phyloP scores from a whole-genome alignment of 2,113 vertebrate species.

The Sinocyclocheilus rhinocerous region DNA sequence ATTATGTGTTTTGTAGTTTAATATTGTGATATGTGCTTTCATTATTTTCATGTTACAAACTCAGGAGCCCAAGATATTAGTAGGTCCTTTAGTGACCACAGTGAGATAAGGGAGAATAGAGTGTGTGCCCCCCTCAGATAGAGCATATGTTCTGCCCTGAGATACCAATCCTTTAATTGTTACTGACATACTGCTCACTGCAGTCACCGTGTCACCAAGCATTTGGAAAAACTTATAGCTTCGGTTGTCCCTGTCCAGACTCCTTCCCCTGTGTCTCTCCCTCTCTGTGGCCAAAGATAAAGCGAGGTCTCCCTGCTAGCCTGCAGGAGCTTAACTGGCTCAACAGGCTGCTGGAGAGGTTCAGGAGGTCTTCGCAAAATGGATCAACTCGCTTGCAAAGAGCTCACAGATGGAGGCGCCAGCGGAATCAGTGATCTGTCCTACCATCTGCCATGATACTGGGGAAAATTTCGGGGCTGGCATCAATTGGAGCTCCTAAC shows the following conservation, averaged over 20 bases:
- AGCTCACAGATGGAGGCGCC: conserved; percentile 7
- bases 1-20: background rate
- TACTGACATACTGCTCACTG: no score
- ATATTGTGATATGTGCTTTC: background rate
- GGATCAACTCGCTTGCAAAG: background rate
- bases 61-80: background rate
- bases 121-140: background rate
- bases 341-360: background rate
- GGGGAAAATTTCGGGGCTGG: background rate
- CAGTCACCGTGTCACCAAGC: background rate
- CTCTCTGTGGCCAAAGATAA: conserved; percentile 26
- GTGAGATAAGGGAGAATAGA: conserved; percentile 3
- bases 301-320: background rate
- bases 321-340: background rate
- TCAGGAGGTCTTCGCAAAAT: background rate
- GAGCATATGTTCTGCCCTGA: conserved; percentile 16
- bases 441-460: conserved; percentile 15
- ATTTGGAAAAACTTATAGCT: background rate
- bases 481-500: background rate
- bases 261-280: background rate
- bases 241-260: background rate
- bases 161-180: conserved; percentile 27
- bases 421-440: conserved; percentile 5
- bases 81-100: background rate
- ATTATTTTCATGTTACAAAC: background rate